Evolutionary conservation across 2,113 vertebrate genomes (phyloP).

Genomic region (Geothlypis trichas): DNA sequence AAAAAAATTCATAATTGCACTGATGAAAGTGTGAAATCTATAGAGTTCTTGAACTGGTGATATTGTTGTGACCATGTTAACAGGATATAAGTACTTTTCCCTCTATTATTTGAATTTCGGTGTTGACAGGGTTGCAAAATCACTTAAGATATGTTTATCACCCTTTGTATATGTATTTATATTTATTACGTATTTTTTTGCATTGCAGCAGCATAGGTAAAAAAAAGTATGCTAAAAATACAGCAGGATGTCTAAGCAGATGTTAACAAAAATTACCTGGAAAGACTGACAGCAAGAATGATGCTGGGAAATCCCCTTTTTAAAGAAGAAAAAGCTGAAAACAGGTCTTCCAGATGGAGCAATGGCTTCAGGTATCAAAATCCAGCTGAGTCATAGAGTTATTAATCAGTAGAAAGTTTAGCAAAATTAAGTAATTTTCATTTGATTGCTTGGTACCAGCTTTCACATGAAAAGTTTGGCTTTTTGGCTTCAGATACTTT

Average conservation of each 20-base stretch:
- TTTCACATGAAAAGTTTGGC: background rate
- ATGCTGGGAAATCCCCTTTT: background rate
- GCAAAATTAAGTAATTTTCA: background rate
- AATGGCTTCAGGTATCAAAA: background rate
- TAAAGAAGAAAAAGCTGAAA: background rate
- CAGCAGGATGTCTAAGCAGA: background rate
- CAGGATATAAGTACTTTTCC: background rate
- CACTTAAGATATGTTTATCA: background rate
- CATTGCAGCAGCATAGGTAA: background rate
- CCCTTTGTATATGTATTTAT: background rate
- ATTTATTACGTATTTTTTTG: background rate
- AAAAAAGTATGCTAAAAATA: background rate
- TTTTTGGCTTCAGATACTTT: background rate
- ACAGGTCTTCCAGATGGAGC: background rate
- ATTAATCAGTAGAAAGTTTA: background rate
- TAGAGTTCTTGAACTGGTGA: background rate
- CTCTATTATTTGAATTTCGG: background rate
- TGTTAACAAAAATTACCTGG: background rate
- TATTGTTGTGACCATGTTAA: background rate
- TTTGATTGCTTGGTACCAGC: background rate
- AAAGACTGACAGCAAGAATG: background rate
- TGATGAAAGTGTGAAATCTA: background rate
- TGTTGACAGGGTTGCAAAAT: background rate
- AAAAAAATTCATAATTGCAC: background rate
- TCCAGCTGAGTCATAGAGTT: background rate